These are phyloP conservation scores for Leucoptera coffeella DNA, from an alignment of 2,888 invertebrate genomes.

Conservation along the genomic window DNA sequence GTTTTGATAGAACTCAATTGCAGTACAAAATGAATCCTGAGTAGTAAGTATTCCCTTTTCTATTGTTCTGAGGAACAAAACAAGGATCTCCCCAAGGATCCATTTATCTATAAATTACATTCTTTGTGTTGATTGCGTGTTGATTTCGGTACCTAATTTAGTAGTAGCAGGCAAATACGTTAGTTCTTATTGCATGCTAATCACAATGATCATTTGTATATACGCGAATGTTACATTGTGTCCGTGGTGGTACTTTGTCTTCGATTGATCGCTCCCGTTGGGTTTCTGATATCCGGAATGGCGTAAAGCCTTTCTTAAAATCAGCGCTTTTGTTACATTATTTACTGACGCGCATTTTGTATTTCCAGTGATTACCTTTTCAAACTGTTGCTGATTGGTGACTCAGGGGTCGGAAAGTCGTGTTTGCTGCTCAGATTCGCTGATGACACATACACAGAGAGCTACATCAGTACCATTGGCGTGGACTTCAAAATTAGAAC, in stretches of 20 bases:
- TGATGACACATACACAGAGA: slow-evolving; percentile 99
- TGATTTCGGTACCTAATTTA: too few species aligned
- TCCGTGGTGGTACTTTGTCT: too few species aligned
- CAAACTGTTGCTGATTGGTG: slow-evolving; percentile 96
- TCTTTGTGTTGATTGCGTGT: too few species aligned
- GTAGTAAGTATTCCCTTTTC: slow-evolving; percentile 84
- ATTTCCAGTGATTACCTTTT: slow-evolving; percentile 83
- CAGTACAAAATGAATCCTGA: slow-evolving; percentile 70
- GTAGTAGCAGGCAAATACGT: too few species aligned
- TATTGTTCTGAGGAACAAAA: slow-evolving; percentile 19
- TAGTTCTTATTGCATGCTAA: too few species aligned
- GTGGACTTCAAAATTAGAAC: slow-evolving; percentile 99
- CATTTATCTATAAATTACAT: slow-evolving; percentile 6
- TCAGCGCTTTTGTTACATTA: background rate
- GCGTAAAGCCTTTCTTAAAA: too few species aligned
- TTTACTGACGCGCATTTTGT: background rate
- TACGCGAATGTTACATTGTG: too few species aligned
- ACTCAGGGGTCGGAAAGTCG: slow-evolving; percentile 98
- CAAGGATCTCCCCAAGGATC: slow-evolving; percentile 28
- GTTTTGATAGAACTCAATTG: slow-evolving; percentile 26
- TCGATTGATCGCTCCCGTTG: too few species aligned
- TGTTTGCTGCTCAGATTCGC: slow-evolving; percentile 93
- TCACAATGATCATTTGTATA: too few species aligned
- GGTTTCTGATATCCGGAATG: too few species aligned
- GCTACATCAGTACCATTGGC: slow-evolving; percentile 99